Evolutionary conservation across 2,113 vertebrate species (phyloP).

Genomic region (Leiothrix lutea): DNA sequence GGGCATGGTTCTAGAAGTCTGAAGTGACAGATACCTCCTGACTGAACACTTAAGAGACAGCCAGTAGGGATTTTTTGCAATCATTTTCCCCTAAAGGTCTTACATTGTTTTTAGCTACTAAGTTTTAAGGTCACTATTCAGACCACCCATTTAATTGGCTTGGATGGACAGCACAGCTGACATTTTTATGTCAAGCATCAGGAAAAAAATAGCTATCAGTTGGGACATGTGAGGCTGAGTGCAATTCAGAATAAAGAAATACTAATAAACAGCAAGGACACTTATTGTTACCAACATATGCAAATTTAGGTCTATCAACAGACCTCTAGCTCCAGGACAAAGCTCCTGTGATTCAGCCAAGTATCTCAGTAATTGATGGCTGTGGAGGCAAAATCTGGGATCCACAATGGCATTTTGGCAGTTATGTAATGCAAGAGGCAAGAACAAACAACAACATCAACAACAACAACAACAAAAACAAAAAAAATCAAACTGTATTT

Average conservation of each 20-base stretch:
- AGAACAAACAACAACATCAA: neutral
- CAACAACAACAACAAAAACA: neutral
- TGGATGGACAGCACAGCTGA: neutral
- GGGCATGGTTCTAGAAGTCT: neutral
- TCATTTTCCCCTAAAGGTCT: neutral
- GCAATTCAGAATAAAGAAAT: neutral
- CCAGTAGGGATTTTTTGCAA: neutral
- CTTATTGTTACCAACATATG: constrained; percentile 4
- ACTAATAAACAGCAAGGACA: neutral
- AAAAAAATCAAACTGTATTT: neutral
- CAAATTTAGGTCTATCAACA: constrained; percentile 36
- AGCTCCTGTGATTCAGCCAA: constrained; percentile 7
- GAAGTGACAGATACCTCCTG: neutral
- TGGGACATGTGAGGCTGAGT: neutral
- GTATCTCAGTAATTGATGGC: neutral
- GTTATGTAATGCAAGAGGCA: neutral
- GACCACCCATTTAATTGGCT: neutral
- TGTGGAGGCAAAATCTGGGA: constrained; percentile 13
- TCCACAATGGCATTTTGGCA: neutral
- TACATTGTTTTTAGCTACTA: neutral
- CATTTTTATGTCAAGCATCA: neutral
- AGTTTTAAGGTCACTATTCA: neutral
- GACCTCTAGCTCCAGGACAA: constrained; percentile 29
- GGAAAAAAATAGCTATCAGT: neutral
- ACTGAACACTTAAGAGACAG: neutral